A percentile compares a stretch with the other conserved stretches of the same genome.
These are phyloP conservation scores for Zoanthus sociatus DNA, from an alignment of 92 coral and sea anemone species.

Conservation along the genomic window DNA sequence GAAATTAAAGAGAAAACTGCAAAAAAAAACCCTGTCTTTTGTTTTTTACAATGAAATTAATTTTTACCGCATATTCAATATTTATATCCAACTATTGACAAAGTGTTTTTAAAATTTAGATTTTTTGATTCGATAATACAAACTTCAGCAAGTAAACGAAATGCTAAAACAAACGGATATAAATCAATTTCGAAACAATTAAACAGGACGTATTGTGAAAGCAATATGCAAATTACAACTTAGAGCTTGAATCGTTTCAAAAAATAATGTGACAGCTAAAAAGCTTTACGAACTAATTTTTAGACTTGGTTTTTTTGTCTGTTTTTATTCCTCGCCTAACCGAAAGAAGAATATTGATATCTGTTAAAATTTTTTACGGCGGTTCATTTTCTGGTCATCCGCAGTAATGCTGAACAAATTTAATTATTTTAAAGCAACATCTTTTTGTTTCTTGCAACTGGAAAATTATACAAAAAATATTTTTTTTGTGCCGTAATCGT, in stretches of 20 bases:
- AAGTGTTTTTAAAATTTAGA: background rate
- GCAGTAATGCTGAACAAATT: background rate
- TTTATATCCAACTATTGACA: background rate
- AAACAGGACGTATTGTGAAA: background rate
- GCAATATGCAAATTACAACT: constrained; percentile 26
- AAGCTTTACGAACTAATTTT: background rate
- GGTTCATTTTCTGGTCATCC: background rate
- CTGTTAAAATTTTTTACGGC: background rate
- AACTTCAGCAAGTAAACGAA: background rate
- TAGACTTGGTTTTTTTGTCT: background rate
- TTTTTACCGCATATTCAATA: background rate
- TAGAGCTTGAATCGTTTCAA: background rate
- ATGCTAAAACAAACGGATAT: background rate
- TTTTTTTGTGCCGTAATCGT: background rate
- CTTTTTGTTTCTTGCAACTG: background rate
- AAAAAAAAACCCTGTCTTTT: too few relatives aligned
- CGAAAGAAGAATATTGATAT: background rate
- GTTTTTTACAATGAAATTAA: background rate
- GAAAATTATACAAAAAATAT: background rate
- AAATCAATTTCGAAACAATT: background rate
- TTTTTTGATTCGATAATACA: background rate
- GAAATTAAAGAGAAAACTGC: too few relatives aligned
- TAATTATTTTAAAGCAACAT: background rate
- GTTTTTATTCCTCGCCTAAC: background rate
- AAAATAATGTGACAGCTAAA: background rate